phyloP scores from a whole-genome alignment of 2,797 vertebrate genomes.

The Mus minutoides region DNA sequence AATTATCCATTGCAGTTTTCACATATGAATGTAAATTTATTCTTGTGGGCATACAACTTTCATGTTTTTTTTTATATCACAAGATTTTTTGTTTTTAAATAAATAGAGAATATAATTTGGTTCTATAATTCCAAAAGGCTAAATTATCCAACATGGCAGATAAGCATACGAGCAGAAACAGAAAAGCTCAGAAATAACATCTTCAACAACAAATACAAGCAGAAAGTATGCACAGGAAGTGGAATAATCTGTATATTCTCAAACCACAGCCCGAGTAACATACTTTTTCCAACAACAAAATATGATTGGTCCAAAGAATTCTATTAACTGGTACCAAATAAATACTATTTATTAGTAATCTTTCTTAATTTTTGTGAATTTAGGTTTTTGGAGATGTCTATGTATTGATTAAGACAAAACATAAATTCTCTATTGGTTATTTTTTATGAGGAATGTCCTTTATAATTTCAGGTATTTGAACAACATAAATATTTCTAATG shows the following conservation, averaged over 20 bases:
- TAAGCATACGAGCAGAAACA: too few species aligned
- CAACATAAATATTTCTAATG: not conserved
- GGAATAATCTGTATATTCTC: not conserved
- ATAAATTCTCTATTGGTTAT: not conserved
- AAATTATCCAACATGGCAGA: not conserved
- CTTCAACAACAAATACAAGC: not conserved
- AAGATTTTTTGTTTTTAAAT: not conserved
- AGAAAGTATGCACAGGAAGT: not conserved
- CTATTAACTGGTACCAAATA: not conserved
- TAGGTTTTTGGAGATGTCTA: not conserved
- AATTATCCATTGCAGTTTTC: not conserved
- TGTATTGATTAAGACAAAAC: not conserved
- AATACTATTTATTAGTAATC: not conserved
- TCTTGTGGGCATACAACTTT: not conserved
- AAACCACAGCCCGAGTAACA: not conserved
- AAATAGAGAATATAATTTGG: not conserved
- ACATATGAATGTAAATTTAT: not conserved
- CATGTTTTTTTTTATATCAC: not conserved
- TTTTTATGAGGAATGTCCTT: not conserved
- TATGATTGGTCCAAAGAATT: not conserved
- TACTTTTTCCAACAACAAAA: too few species aligned
- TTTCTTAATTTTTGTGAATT: not conserved
- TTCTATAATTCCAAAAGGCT: not conserved
- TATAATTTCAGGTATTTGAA: too few species aligned
- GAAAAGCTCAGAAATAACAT: not conserved